These are phyloP conservation scores for Aplidium turbinatum DNA, from an alignment of 23 tunicate genomes.

Conservation along the genomic window DNA sequence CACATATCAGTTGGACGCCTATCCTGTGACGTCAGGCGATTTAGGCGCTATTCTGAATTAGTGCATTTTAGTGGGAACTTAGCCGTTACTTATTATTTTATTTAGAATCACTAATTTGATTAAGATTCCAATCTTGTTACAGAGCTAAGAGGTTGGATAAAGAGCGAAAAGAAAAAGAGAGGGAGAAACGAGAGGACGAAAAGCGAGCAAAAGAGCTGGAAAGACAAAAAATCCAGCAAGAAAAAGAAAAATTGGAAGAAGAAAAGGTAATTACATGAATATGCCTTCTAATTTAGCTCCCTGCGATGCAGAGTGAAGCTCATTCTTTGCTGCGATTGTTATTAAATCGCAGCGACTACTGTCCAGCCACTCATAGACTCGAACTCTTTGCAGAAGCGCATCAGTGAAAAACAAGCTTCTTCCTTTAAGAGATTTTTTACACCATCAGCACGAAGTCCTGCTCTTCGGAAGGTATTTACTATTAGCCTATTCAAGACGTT, in stretches of 20 bases:
- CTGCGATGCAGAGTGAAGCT: too few species aligned
- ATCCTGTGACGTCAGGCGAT: too few species aligned
- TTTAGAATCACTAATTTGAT: too few species aligned
- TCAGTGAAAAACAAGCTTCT: conserved; percentile 61
- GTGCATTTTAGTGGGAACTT: too few species aligned
- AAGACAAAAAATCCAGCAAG: conserved; percentile 55
- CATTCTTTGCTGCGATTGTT: too few species aligned
- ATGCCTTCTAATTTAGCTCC: too few species aligned
- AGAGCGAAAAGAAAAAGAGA: conserved; percentile 67
- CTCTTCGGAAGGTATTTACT: conserved; percentile 29
- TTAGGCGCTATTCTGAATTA: too few species aligned
- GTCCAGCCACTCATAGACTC: too few species aligned
- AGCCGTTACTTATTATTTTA: not conserved
- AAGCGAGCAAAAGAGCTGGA: conserved; percentile 59
- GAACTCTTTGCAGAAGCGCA: conserved; percentile 39
- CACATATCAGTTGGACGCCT: too few species aligned
- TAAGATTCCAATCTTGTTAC: not conserved
- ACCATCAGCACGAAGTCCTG: conserved; percentile 27
- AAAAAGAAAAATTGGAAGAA: conserved; percentile 62
- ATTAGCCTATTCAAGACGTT: too few species aligned
- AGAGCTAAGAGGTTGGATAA: conserved; percentile 71
- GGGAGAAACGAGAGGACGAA: conserved; percentile 51
- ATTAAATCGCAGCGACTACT: too few species aligned
- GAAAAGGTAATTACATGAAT: conserved; percentile 47
- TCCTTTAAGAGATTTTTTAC: conserved; percentile 72